Evolutionary conservation across 2,113 vertebrate species (phyloP).

Genomic region (Ovis aries): DNA sequence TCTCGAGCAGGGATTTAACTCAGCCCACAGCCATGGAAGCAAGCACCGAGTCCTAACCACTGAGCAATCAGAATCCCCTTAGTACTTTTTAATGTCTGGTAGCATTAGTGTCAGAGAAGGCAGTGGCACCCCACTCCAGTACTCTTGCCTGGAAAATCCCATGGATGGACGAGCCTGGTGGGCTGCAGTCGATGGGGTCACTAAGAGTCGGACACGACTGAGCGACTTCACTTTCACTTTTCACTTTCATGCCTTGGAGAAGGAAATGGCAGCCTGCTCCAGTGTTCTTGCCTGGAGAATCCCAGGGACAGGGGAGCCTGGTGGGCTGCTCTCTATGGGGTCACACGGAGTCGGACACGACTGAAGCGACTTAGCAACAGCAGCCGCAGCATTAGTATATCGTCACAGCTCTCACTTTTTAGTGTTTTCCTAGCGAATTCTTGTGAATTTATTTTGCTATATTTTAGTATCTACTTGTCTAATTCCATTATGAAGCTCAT

Average conservation of each 20-base stretch:
- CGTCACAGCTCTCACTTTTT: neutral
- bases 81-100: neutral
- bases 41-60: neutral
- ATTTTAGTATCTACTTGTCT: neutral
- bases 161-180: too few relatives aligned
- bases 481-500: neutral
- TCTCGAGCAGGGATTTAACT: neutral
- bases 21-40: neutral
- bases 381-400: neutral
- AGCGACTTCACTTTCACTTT: too few relatives aligned
- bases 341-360: rapidly evolving
- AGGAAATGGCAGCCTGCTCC: too few relatives aligned
- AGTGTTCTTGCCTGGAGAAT: too few relatives aligned
- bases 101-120: neutral
- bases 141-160: too few relatives aligned
- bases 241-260: too few relatives aligned
- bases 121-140: too few relatives aligned
- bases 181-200: too few relatives aligned
- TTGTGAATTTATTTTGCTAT: neutral
- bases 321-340: too few relatives aligned
- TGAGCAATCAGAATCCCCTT: neutral
- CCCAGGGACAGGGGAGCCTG: too few relatives aligned
- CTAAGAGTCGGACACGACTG: too few relatives aligned
- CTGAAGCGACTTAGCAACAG: too few relatives aligned
- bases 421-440: neutral